Conservation (phyloP, 2,113 vertebrate genomes). For the Ailurus styani region DNA sequence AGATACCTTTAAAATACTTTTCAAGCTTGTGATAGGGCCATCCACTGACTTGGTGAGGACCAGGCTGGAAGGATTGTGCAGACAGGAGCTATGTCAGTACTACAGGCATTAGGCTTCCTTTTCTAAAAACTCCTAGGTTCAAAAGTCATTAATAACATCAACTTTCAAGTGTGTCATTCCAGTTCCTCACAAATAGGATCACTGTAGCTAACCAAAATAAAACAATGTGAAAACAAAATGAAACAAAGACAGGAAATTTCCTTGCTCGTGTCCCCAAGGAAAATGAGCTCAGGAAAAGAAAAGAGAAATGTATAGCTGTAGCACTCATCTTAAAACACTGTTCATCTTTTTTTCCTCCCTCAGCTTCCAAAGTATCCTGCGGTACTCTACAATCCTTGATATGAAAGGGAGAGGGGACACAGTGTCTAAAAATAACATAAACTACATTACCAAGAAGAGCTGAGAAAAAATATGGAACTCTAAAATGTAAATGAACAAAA, state of each 20-base stretch:
- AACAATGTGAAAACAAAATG: neutral
- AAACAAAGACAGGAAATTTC: neutral
- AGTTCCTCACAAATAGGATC: neutral
- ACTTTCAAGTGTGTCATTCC: neutral
- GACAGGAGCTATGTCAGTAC: neutral
- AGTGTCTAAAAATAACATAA: neutral
- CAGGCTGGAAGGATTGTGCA: neutral
- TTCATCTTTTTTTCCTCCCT: neutral
- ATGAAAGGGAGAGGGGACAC: neutral
- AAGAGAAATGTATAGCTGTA: neutral
- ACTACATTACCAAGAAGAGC: neutral
- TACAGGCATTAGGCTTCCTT: rapidly evolving
- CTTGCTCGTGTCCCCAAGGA: neutral
- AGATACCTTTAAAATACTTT: conserved; percentile 10
- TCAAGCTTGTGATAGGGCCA: neutral
- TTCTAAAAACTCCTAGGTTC: neutral
- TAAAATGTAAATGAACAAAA: conserved; percentile 4
- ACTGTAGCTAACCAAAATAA: neutral
- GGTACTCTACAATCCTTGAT: neutral
- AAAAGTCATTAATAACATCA: neutral
- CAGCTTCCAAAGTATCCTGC: neutral
- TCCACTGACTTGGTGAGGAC: too few species aligned
- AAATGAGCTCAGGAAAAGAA: neutral
- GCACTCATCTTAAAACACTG: neutral
- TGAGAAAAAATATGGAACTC: neutral